phyloP scores from a whole-genome alignment of 2,888 invertebrate genomes.

The Acrobasis repandana region DNA sequence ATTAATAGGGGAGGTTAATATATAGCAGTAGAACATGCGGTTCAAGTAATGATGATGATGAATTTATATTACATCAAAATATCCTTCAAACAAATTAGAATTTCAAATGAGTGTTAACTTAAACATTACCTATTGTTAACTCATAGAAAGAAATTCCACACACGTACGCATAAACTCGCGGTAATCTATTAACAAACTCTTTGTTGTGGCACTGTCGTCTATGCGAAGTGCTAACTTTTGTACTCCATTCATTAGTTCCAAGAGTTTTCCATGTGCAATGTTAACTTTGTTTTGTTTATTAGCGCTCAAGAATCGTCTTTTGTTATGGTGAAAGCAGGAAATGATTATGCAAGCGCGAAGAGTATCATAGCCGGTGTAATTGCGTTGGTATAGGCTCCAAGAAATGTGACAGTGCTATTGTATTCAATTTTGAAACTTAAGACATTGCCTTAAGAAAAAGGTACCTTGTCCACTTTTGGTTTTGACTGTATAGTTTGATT shows the following conservation, averaged over 20 bases:
- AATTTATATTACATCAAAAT: not conserved
- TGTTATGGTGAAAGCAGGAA: slow-evolving; percentile 73
- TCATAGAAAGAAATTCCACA: not conserved
- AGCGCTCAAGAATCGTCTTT: slow-evolving; percentile 42
- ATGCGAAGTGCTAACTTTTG: not conserved
- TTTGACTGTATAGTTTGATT: too few relatives aligned
- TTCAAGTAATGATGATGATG: too few relatives aligned
- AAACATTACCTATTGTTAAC: slow-evolving; percentile 4
- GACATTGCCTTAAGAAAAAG: too few relatives aligned
- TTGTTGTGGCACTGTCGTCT: slow-evolving; percentile 13
- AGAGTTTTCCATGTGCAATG: slow-evolving; percentile 36
- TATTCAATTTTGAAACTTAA: too few relatives aligned
- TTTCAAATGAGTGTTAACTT: not conserved
- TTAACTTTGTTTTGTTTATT: slow-evolving; percentile 34
- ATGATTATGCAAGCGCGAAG: slow-evolving; percentile 59
- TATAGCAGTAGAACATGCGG: too few relatives aligned
- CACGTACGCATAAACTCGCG: not conserved
- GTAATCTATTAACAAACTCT: not conserved
- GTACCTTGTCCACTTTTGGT: too few relatives aligned
- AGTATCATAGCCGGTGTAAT: slow-evolving; percentile 49
- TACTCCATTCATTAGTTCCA: slow-evolving; percentile 31
- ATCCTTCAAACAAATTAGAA: not conserved
- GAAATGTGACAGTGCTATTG: too few relatives aligned
- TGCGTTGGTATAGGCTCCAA: slow-evolving; percentile 32
- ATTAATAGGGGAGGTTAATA: too few relatives aligned